Evolutionary conservation across 2,888 invertebrate species (phyloP), one percentile per base, ranked within the genome.

Genomic region (Drosophila trichaetosa): DNA sequence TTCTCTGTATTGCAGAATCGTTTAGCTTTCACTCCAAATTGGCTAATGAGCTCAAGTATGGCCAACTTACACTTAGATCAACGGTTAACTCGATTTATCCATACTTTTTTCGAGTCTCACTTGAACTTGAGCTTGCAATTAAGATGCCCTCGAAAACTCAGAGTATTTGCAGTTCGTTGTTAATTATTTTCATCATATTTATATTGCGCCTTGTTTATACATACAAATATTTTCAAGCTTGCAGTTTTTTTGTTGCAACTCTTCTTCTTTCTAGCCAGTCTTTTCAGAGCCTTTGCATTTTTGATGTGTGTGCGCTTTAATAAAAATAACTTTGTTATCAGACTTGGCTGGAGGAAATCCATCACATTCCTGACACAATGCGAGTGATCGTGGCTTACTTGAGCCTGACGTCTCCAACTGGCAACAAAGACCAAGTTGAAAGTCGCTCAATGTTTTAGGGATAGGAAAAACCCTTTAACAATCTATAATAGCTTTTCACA

Each of bases 161-260:
- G 76, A 5, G 72, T 40, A 60, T 68, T 3, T 13, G 1, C 3
- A 7, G 6, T 33, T 57, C 71, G 59, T 1, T 7, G 3, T 27
- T 46, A 10, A 34, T 36, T 1, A 0, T 3, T 21, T 36, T 69
- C 29, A 42, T 67, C 38, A 52, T 69, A 42, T 84, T 79, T 77
- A 76, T 78, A 74, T 86, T 75, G 66, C 80, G 72, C 74, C 83
- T 83, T 76, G 86, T 85, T 87, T 82, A 87, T 82, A 79, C 74
- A 81, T 79, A 77, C 61, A 81, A 80, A 80, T 87, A 82, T 82
- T 73, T 89, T 59, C 69, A 79, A 69, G 70, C 69, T 69, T 76
- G 74, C 79, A 83, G 61, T 76, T 80, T 73, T 48, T 68, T 36
- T 4, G 27, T 36, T 2, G 5, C 24, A 33, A n/a, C 38, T 38